Conservation (phyloP, 1,140 invertebrate species). For the Megathymus violae region DNA sequence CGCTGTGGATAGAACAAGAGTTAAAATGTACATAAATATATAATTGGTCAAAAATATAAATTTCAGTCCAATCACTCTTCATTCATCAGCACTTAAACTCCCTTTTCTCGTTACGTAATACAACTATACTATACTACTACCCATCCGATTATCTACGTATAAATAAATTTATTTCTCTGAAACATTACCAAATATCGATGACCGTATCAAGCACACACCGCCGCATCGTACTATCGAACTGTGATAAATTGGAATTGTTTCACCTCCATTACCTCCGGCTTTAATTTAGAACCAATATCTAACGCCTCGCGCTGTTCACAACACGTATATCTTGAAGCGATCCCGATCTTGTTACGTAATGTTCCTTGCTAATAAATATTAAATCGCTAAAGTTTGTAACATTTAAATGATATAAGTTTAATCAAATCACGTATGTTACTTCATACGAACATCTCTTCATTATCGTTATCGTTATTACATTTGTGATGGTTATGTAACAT, state of each 20-base stretch:
- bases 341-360: constrained; percentile 27
- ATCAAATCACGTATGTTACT: too few relatives aligned
- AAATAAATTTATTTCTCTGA: constrained; percentile 7
- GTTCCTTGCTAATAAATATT: constrained; percentile 20
- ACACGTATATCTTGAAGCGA: constrained; percentile 26
- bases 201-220: constrained; percentile 34
- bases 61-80: too few relatives aligned
- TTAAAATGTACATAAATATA: too few relatives aligned
- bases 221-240: constrained; percentile 51
- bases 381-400: background rate
- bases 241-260: constrained; percentile 66
- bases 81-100: too few relatives aligned
- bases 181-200: constrained; percentile 21
- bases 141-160: background rate
- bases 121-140: too few relatives aligned
- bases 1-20: too few relatives aligned
- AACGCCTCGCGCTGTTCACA: constrained; percentile 26
- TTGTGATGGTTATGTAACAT: too few relatives aligned
- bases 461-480: too few relatives aligned
- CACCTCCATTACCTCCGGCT: constrained; percentile 51
- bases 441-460: too few relatives aligned
- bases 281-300: constrained; percentile 50
- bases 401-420: background rate
- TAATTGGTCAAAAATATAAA: too few relatives aligned
- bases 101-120: too few relatives aligned